Conservation (phyloP, 92 coral and sea anemone genomes). For the Phenganax marumi region DNA sequence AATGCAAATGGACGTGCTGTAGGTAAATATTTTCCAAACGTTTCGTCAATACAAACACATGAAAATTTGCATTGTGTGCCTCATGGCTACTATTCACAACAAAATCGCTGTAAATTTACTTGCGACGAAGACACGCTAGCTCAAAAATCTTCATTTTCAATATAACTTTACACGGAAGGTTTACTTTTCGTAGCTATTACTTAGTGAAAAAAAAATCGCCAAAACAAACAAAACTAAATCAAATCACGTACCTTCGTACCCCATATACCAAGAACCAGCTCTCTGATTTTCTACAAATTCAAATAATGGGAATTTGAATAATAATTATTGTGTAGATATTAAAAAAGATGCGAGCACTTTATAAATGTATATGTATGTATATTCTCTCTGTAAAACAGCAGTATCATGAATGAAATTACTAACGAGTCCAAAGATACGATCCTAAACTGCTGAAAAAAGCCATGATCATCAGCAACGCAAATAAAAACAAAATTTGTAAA, state of each 20-base stretch:
- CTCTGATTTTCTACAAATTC: constrained; percentile 65
- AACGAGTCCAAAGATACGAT: constrained; percentile 92
- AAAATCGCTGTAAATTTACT: no score
- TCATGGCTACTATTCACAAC: no score
- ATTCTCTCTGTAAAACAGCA: neutral
- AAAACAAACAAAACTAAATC: no score
- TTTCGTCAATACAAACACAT: no score
- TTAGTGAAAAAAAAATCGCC: no score
- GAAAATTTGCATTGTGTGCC: no score
- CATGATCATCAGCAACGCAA: constrained; percentile 85
- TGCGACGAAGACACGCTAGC: no score
- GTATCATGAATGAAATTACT: neutral
- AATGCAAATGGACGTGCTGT: no score
- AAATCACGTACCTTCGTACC: constrained; percentile 70
- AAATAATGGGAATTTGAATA: neutral
- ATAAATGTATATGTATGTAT: neutral
- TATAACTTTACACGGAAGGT: no score
- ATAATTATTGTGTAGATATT: neutral
- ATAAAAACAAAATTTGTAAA: constrained; percentile 91
- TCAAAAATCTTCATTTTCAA: no score
- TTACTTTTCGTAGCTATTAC: no score
- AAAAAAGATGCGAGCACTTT: neutral
- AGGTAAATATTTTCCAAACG: no score
- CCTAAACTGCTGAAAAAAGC: constrained; percentile 96
- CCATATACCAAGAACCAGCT: constrained; percentile 88